Base-by-base conservation (phyloP, 92 coral and sea anemone species). In the Heteractis magnifica region DNA sequence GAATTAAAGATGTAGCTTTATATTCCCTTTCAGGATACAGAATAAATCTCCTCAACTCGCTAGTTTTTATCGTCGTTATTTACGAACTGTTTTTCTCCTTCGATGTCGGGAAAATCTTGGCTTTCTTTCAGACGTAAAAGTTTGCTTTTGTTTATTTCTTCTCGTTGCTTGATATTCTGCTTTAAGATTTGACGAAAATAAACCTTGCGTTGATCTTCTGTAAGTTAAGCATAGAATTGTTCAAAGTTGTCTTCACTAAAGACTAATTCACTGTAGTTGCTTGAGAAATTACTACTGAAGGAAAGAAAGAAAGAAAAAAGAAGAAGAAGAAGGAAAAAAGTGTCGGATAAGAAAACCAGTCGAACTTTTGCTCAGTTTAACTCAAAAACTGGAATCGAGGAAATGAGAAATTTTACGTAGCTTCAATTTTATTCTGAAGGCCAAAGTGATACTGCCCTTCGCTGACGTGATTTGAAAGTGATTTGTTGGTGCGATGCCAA, bases 51-150 rank as follows among this genome's bases (percentile, higher is more conserved):
- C 41, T 68, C 49, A 68, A 68, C 10, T 10, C 73, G 15, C 21
- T 23, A n/a, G n/a, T n/a, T n/a, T 8, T 68, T 23, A 53, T 53
- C 56, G 56, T 53, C 56, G 56, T 53, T 53, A 53, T 53, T 53
- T 53, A 53, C 56, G 12, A 53, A 53, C 56, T 53, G 9, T 68
- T 68, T 23, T 68, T 68, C 73, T 68, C 73, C 73, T 68, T 68
- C 44, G 10, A 68, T 23, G 21, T 23, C 73, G 23, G 73, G 73
- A 13, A 68, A 23, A 23, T 6, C 73, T 21, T 68, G 73, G 73
- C 12, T 21, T 21, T 68, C 48, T 0, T 68, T 23, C 10, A 68
- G 49, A 18, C 7, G 71, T 53, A 53, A 7, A 53, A 53, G 56
- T 53, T 53, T 53, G 1, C 56, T 53, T 11, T 53, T 53, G 56